phyloP scores from a whole-genome alignment of 2,113 vertebrate genomes.

The Campylomormyrus numenius region DNA sequence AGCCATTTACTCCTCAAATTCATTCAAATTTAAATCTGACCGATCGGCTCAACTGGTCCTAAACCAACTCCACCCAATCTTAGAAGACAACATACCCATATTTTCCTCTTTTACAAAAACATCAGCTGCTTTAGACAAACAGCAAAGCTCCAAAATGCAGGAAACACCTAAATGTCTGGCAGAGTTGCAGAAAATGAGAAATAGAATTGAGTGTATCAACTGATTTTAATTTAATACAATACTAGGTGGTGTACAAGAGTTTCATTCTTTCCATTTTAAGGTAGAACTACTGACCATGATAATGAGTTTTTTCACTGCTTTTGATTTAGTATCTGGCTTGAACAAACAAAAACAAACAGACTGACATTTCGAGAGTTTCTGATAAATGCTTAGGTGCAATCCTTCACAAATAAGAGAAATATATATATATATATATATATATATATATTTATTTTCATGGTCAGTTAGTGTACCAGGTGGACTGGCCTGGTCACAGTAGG shows the following conservation, averaged over 20 bases:
- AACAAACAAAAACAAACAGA: not conserved
- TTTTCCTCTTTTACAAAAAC: not conserved
- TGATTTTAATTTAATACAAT: not conserved
- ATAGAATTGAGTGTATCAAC: not conserved
- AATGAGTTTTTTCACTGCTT: not conserved
- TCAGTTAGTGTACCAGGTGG: not conserved
- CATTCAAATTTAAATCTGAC: not conserved
- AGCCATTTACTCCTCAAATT: not conserved
- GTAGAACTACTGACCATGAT: not conserved
- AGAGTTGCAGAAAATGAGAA: not conserved
- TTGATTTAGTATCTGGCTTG: not conserved
- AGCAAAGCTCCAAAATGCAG: not conserved
- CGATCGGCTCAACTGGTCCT: not conserved
- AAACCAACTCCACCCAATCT: not conserved
- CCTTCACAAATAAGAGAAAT: not conserved
- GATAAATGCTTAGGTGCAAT: not conserved
- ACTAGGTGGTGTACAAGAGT: not conserved
- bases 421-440: no score
- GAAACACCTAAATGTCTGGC: not conserved
- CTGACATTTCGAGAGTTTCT: not conserved
- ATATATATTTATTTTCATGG: not conserved
- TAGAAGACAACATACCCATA: not conserved
- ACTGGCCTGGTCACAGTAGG: not conserved
- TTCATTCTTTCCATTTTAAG: not conserved
- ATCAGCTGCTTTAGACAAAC: not conserved